Base-by-base conservation (phyloP, 2,113 vertebrate species). In the Rhea pennata region DNA sequence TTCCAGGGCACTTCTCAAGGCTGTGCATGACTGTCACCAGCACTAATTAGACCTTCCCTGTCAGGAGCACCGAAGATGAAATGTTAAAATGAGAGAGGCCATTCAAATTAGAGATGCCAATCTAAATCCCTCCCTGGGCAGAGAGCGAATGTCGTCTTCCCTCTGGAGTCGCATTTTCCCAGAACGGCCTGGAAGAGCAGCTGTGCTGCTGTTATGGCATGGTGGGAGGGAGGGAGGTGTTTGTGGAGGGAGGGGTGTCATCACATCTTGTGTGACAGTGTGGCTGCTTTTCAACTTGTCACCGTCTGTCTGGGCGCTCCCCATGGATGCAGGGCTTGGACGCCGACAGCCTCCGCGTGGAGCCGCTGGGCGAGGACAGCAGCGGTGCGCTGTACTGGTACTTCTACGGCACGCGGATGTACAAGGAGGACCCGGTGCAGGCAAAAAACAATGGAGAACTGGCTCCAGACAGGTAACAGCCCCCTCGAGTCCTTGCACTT, bases 371-470 rank as follows among this genome's bases (percentile, higher is more conserved):
- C 15, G 99, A 99, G 92, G 99, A 99, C 97, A 99, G 98, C 90
- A 98, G 98, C 6, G 99, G 99, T 12, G 99, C 99, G 95, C 98
- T 99, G 97, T 99, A 99, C 92, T 99, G 99, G 99, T 99, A 99
- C 97, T 99, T 99, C 95, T 99, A 99, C 1, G 99, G 99, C 87
- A 99, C 99, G 0, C 98, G 99, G 44, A 99, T 99, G 98, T 99
- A 99, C 97, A 99, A 99, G 97, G 99, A 99, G 92, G 99, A 99
- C 54, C 98, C 99, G 0, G 91, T 98, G 79, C 96, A 98, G 93
- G 97, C 94, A 23, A 98, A 96, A 89, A 62, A 97, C 56, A 98
- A 97, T 4, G 98, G 97, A 82, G 97, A 98, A 53, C 87, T 97
- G 75, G 94, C 94, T 72, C 67, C 95, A 81, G 97, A 97, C 97